Conservation (phyloP, 2,113 vertebrate genomes). For the Neodon shergylaensis region DNA sequence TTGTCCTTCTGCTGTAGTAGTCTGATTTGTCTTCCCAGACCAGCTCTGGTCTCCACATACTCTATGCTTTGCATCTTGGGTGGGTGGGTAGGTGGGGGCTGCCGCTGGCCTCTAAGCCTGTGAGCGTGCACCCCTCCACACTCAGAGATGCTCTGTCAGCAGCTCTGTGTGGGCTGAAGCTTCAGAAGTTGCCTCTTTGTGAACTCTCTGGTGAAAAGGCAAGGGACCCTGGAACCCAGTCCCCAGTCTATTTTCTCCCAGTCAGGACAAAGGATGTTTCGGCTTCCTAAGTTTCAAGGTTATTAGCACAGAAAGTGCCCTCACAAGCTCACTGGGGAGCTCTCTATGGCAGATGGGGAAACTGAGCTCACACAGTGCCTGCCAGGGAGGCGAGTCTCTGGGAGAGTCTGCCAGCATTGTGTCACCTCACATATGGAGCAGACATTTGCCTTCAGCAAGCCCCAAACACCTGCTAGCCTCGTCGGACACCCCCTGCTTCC, state of each 20-base stretch:
- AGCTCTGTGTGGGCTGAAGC: background rate
- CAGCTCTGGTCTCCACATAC: background rate
- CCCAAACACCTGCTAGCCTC: background rate
- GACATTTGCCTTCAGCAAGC: background rate
- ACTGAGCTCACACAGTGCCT: background rate
- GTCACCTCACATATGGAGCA: background rate
- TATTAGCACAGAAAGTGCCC: background rate
- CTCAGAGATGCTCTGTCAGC: background rate
- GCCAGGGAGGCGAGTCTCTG: background rate
- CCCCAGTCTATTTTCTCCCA: background rate
- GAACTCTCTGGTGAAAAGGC: background rate
- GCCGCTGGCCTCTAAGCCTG: background rate
- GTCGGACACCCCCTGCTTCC: background rate
- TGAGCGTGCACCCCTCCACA: too few relatives aligned
- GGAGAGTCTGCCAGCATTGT: background rate
- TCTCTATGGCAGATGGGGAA: background rate
- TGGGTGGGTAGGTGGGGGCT: background rate
- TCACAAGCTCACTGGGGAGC: background rate
- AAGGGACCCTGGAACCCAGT: background rate
- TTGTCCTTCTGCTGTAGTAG: background rate
- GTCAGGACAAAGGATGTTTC: background rate
- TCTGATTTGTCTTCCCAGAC: background rate
- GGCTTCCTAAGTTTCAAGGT: background rate
- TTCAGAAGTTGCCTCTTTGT: background rate
- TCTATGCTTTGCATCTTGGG: rapidly evolving